Base-by-base conservation (phyloP, 2,888 invertebrate genomes). In the Hydroisotoma schaefferi region DNA sequence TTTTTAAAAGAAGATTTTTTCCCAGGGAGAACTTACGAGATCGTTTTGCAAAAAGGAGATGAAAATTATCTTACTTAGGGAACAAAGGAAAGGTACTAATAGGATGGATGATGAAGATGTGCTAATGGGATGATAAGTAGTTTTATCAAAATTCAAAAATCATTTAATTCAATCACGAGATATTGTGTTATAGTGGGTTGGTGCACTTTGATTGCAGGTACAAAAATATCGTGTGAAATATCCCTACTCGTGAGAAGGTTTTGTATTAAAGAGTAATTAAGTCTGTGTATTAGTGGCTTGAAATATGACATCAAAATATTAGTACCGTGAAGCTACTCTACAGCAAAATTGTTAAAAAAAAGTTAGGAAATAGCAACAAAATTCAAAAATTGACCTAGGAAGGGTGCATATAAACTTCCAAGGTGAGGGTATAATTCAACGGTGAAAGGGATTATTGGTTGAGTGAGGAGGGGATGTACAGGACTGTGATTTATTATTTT, bases 311-410 rank as follows among this genome's bases (percentile, higher is more conserved):
- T 53, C 28, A 38, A 53, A 53, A 53, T 52, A 52, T 53, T 53
- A 46, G 40, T 49, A 55, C 33, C 10, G 25, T 37, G 43, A 27
- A 23, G 47, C 28, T 48, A 49, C 44, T 28, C 61, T 61, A 61
- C 61, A 23, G 61, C 61, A 61, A 61, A 61, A 61, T 53, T 51
- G 47, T 48, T 48, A 25, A 51, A 61, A 61, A 61, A 40, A 55
- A 54, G 38, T 49, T 54, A 25, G 29, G 57, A 48, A 61, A 61
- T 47, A 57, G 61, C 61, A 61, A 43, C 28, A 44, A 43, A 48
- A 40, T 20, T 40, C 33, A 51, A 33, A 56, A 44, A 60, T 47
- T 47, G 37, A 47, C 25, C 18, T 18, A 53, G 44, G 55, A 51
- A 51, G 33, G 52, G 26, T 40, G 23, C 22, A 46, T 15, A 18